Base-by-base conservation (phyloP, 2,888 invertebrate species). In the Sepiola atlantica region DNA sequence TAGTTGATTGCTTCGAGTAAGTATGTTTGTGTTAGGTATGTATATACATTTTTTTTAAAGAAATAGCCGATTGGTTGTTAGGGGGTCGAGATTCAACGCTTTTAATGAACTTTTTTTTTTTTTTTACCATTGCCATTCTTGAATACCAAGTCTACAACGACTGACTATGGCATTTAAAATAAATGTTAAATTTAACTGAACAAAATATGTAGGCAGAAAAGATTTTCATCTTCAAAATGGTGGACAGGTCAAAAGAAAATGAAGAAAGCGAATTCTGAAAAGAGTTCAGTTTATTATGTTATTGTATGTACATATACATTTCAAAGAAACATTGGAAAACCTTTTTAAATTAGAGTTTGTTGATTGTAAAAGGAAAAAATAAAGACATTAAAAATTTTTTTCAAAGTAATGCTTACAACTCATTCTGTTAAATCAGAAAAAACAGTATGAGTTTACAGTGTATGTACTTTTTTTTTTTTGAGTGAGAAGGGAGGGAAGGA, bases 271-370 rank as follows among this genome's bases (percentile, higher is more conserved):
- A 77, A 32, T 77, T 77, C 77, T 32, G 77, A 77, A 77, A 77
- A 77, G 77, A 77, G 77, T 77, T 77, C 77, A 77, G 77, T 77
- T 77, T 77, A 77, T 77, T 77, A n/a, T 77, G n/a, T 77, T 77
- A n/a, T 77, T 77, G 77, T 77, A 77, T 77, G n/a, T 77, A 77
- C 77, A 77, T 77, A 77, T 77, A 77, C 77, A 77, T 77, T 77
- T 77, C n/a, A 77, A 77, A 57, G 57, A 57, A 32, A 77, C 45
- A 45, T 45, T 45, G 45, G n/a, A 77, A 77, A 77, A 77, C n/a
- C n/a, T 77, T 77, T 77, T 77, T 77, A 32, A 77, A 77, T 77
- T 77, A 77, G 77, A 61, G 2, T 77, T n/a, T 32, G n/a, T 77
- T 16, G 77, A 77, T 77, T n/a, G 77, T 77, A 77, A 77, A 32